Base-by-base conservation (phyloP, 2,113 vertebrate genomes). In the Macaca mulatta region DNA sequence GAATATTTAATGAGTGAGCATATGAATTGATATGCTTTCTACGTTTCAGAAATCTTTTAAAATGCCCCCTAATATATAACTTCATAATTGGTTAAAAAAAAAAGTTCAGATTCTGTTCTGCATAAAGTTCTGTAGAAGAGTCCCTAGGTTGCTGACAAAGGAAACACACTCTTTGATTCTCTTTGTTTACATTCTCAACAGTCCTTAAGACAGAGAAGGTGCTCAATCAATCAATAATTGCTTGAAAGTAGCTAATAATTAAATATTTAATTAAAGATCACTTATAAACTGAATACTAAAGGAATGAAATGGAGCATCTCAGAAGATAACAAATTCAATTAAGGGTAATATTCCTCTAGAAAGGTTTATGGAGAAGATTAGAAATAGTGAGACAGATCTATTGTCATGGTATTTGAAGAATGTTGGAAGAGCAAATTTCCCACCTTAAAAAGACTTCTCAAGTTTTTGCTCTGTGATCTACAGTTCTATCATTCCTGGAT, bases 211-310 rank as follows among this genome's bases (percentile, higher is more conserved):
- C 10, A 91, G 17, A 70, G 52, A 57, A 69, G 32, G 35, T 80
- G 6, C 17, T 87, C 61, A 86, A 43, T 40, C 57, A 57, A 45
- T 78, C 40, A 45, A 77, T 83, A 81, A 70, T 81, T 93, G 32
- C 81, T 80, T 95, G 84, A 92, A 80, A 96, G 30, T 30, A 59
- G 55, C 14, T 78, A 77, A 61, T 75, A 92, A 96, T 93, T 70
- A 93, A 85, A 80, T 85, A 55, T 90, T 97, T 89, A 86, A 89
- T n/a, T 88, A 64, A 90, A 86, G 57, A 40, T 52, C 52, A 90
- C 43, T 75, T 92, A 84, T 38, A 69, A 55, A 67, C 20, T 90
- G 43, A 96, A 93, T 27, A 91, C 9, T n/a, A 92, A 78, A 78
- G 43, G 67, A 96, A 79, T 70, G 2, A 93, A 85, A 70, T 38